Conservation (phyloP, 2,888 invertebrate species). For the Hydriomena furcata region DNA sequence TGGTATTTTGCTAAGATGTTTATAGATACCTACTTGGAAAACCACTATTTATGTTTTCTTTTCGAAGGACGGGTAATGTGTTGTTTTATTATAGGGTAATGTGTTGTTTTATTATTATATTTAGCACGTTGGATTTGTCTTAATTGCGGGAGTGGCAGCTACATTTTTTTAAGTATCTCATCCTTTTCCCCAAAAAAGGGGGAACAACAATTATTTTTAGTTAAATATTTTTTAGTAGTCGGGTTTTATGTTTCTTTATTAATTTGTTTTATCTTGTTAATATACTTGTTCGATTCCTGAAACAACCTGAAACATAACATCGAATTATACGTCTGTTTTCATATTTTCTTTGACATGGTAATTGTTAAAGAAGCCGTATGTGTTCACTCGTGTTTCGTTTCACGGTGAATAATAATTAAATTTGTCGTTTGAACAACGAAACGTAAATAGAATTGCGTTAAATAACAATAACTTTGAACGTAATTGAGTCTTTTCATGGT, state of each 20-base stretch:
- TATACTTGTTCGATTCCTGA: too few relatives aligned
- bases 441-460: constrained; percentile 14
- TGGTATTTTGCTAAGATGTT: constrained; percentile 14
- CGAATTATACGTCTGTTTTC: not conserved
- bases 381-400: constrained; percentile 4
- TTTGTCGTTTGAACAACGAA: constrained; percentile 20
- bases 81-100: constrained; percentile 6
- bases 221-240: too few relatives aligned
- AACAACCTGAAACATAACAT: too few relatives aligned
- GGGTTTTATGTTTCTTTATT: too few relatives aligned
- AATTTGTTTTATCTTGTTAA: too few relatives aligned
- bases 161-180: too few relatives aligned
- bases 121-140: too few relatives aligned
- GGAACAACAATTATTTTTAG: too few relatives aligned
- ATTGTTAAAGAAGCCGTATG: not conserved
- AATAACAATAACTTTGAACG: constrained; percentile 1
- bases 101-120: too few relatives aligned
- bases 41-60: constrained; percentile 20
- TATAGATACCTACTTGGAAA: constrained; percentile 17
- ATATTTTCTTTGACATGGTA: constrained; percentile 2
- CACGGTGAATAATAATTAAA: constrained; percentile 23
- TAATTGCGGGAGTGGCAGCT: too few relatives aligned
- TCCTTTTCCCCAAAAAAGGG: too few relatives aligned
- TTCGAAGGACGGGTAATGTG: constrained; percentile 12
- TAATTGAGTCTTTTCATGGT: constrained; percentile 1